Percentiles rank a stretch among this genome's conserved stretches.
Conservation (phyloP, 2,113 vertebrate genomes). For the Aegotheles bennettii region DNA sequence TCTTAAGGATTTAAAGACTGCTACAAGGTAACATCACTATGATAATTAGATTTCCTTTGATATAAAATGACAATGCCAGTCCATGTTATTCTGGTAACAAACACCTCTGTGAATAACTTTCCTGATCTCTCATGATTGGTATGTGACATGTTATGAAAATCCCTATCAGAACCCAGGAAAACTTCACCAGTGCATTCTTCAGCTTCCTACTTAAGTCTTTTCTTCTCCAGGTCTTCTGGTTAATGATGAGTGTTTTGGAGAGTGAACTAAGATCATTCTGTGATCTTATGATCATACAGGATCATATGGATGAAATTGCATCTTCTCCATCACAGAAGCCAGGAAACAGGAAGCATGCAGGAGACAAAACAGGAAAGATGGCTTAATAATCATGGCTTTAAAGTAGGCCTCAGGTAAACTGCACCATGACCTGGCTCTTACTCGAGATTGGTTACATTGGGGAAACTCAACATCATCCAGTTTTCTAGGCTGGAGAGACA, state of each 20-base stretch:
- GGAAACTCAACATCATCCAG: not conserved
- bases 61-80: not conserved
- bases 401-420: not conserved
- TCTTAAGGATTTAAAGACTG: not conserved
- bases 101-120: not conserved
- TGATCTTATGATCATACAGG: fast-evolving
- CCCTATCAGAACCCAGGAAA: not conserved
- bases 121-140: not conserved
- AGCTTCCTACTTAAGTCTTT: not conserved
- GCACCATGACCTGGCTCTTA: not conserved
- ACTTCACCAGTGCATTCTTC: not conserved
- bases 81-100: not conserved
- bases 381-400: not conserved
- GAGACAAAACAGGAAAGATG: not conserved
- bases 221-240: not conserved
- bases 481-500: not conserved
- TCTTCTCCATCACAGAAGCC: not conserved
- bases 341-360: not conserved
- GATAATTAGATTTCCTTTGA: not conserved
- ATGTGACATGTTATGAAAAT: not conserved
- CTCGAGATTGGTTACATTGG: not conserved
- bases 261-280: not conserved
- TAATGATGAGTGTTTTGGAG: not conserved
- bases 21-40: not conserved
- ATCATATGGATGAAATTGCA: not conserved